Evolutionary conservation across 2,888 invertebrate genomes (phyloP).

Genomic region (Metalampra italica): DNA sequence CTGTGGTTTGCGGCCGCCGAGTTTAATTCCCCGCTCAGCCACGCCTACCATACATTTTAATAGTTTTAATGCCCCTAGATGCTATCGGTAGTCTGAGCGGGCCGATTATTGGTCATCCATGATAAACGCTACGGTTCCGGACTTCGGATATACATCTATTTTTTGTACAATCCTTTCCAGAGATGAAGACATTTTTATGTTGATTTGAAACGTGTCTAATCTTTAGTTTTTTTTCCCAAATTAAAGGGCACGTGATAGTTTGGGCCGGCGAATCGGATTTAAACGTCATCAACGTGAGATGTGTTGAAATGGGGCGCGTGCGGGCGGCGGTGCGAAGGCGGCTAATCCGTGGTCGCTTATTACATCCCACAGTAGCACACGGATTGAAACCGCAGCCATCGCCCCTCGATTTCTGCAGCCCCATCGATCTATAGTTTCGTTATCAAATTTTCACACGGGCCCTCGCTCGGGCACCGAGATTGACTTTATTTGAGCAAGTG

Average conservation of each 20-base stretch:
- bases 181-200: constrained; percentile 32
- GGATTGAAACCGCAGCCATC: constrained; percentile 70
- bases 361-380: constrained; percentile 73
- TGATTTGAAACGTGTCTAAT: constrained; percentile 33
- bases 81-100: constrained; percentile 19
- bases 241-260: constrained; percentile 8
- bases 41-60: constrained; percentile 63
- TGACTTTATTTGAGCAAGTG: constrained; percentile 76
- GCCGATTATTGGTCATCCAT: constrained; percentile 31
- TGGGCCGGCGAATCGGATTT: constrained; percentile 7
- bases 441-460: constrained; percentile 78
- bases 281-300: constrained; percentile 9
- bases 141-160: constrained; percentile 18
- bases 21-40: constrained; percentile 48
- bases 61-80: constrained; percentile 63
- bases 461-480: constrained; percentile 61
- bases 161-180: constrained; percentile 28
- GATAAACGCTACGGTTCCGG: constrained; percentile 24
- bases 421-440: constrained; percentile 74
- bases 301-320: constrained; percentile 14
- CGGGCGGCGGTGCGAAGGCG: constrained; percentile 28
- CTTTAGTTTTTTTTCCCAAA: constrained; percentile 10
- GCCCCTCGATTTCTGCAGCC: constrained; percentile 67
- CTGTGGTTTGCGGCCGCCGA: constrained; percentile 70
- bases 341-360: constrained; percentile 66